These are phyloP conservation scores for Turdus rufiventris DNA, from an alignment of 2,113 vertebrate species.

Conservation along the genomic window DNA sequence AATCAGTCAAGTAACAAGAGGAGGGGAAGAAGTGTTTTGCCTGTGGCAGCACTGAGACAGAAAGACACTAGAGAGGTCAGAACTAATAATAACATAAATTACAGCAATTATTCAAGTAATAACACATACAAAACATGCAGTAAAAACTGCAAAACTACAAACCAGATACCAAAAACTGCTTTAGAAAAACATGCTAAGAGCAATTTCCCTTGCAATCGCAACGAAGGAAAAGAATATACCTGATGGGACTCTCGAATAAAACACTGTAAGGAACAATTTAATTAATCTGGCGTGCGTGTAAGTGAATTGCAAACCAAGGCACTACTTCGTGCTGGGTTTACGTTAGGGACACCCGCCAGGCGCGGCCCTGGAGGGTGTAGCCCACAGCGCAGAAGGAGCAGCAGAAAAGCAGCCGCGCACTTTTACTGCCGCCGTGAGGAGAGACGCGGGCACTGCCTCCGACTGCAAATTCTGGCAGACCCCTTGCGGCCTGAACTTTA, in stretches of 20 bases:
- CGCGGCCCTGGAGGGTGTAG: accelerated
- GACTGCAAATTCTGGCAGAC: background rate
- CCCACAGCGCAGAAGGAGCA: background rate
- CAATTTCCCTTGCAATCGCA: background rate
- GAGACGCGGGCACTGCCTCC: background rate
- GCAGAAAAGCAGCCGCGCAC: background rate
- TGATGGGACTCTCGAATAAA: background rate
- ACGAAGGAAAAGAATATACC: background rate
- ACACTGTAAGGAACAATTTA: background rate
- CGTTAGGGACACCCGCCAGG: accelerated
- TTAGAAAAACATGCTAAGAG: background rate
- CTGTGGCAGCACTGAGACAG: background rate
- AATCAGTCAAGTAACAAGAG: background rate
- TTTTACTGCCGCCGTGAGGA: conserved; percentile 60
- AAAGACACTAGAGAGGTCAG: background rate
- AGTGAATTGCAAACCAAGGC: background rate
- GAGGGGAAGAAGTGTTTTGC: background rate
- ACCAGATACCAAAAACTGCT: background rate
- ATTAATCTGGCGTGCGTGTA: background rate
- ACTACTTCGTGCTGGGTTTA: accelerated
- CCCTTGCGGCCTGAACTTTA: background rate
- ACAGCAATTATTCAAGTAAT: background rate
- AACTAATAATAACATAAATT: background rate
- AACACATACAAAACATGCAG: background rate
- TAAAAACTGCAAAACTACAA: background rate